A percentile compares a stretch with the other conserved stretches of the same genome.
Evolutionary conservation across 2,113 vertebrate species (phyloP).

Genomic region (Scomber colias): DNA sequence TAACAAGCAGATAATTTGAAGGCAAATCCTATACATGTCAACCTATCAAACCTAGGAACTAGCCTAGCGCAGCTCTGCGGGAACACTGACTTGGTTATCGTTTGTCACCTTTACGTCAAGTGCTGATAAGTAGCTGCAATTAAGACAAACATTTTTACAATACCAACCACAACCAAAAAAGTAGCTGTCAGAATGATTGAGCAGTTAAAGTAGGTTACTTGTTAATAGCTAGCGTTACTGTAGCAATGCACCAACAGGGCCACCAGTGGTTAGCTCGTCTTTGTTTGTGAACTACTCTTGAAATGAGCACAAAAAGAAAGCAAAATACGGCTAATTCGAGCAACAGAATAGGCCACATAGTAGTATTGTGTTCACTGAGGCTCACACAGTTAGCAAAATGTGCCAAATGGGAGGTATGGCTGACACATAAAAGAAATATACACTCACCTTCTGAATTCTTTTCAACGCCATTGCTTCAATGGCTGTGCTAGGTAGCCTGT

Average conservation of each 20-base stretch:
- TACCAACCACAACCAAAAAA: neutral
- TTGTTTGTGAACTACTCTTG: conserved; percentile 76
- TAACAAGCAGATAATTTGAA: neutral
- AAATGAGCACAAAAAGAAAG: conserved; percentile 40
- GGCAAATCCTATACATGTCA: conserved; percentile 7
- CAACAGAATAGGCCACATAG: neutral
- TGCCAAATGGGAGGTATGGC: too few species aligned
- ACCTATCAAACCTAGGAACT: conserved; percentile 14
- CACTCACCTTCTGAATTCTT: conserved; percentile 89
- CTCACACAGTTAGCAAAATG: fast-evolving
- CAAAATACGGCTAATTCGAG: neutral
- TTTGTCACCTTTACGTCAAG: neutral
- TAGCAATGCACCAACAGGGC: conserved; percentile 75
- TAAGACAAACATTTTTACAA: neutral
- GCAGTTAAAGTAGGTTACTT: neutral
- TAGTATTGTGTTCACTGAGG: neutral
- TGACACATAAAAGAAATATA: conserved; percentile 41
- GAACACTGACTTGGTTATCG: neutral
- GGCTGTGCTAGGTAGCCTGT: conserved; percentile 80
- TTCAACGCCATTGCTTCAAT: conserved; percentile 88
- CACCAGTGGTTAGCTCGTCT: conserved; percentile 75
- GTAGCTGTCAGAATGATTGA: conserved; percentile 1
- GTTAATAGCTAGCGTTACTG: conserved; percentile 8
- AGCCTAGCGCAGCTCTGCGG: conserved; percentile 2
- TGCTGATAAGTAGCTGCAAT: neutral